phyloP scores from a whole-genome alignment of 2,888 invertebrate genomes.

The Herminia tarsipennalis region DNA sequence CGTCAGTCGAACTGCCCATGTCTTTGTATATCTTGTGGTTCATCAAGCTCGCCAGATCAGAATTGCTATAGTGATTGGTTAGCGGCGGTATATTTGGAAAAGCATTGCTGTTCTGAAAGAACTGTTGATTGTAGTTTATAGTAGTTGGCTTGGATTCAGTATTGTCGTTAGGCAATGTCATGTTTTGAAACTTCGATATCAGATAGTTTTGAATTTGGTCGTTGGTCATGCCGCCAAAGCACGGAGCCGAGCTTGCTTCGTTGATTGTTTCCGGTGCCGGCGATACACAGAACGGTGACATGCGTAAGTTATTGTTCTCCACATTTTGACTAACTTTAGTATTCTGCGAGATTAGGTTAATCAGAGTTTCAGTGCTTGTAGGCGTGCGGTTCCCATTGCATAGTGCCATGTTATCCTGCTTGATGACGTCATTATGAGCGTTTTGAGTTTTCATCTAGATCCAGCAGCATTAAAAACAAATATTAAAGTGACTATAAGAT shows the following conservation, averaged over 20 bases:
- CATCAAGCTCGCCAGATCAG: slow-evolving; percentile 63
- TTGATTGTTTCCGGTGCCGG: slow-evolving; percentile 53
- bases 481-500: background rate
- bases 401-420: slow-evolving; percentile 38
- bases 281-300: slow-evolving; percentile 55
- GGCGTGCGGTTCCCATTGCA: slow-evolving; percentile 61
- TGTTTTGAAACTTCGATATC: slow-evolving; percentile 71
- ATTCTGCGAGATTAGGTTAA: slow-evolving; percentile 58
- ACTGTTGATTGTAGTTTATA: slow-evolving; percentile 66
- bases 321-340: slow-evolving; percentile 54
- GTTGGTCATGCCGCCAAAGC: slow-evolving; percentile 68
- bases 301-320: slow-evolving; percentile 67
- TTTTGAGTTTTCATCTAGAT: slow-evolving; percentile 50
- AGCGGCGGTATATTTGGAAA: slow-evolving; percentile 77
- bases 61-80: slow-evolving; percentile 66
- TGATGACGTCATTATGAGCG: slow-evolving; percentile 42
- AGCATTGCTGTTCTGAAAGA: slow-evolving; percentile 73
- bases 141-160: slow-evolving; percentile 37
- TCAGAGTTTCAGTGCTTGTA: slow-evolving; percentile 57
- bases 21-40: slow-evolving; percentile 59
- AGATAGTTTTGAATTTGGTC: slow-evolving; percentile 76
- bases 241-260: slow-evolving; percentile 53
- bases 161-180: slow-evolving; percentile 57
- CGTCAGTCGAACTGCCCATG: slow-evolving; percentile 53
- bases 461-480: slow-evolving; percentile 52